Percentiles rank a stretch among this genome's conserved stretches.
Evolutionary conservation across 37 sponge, comb jelly and placozoan genomes (phyloP).

Genomic region (Diacarnus erythraeanus): DNA sequence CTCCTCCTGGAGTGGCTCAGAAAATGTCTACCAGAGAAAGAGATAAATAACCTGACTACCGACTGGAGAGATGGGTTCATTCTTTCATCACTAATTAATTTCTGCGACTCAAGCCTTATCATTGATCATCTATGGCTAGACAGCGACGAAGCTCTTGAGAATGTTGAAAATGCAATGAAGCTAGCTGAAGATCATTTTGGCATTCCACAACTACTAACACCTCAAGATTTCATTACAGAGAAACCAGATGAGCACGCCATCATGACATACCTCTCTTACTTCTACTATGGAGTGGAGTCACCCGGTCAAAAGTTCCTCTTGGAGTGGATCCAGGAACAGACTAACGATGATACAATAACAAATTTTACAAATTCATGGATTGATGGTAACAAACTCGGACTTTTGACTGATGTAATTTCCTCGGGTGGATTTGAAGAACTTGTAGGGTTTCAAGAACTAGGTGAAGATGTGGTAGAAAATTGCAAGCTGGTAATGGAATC

Average conservation of each 20-base stretch:
- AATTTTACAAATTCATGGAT: conserved; percentile 72
- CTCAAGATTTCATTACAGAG: conserved; percentile 47
- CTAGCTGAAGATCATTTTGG: conserved; percentile 69
- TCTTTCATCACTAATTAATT: conserved; percentile 69
- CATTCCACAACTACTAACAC: conserved; percentile 54
- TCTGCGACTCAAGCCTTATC: conserved; percentile 63
- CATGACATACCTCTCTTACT: conserved; percentile 85
- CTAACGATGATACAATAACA: conserved; percentile 49
- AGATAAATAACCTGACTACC: conserved; percentile 63
- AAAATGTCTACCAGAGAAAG: conserved; percentile 40
- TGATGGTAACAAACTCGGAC: conserved; percentile 63
- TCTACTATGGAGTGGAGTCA: conserved; percentile 66
- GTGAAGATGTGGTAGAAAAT: conserved; percentile 57
- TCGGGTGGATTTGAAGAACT: conserved; percentile 25
- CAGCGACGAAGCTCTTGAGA: conserved; percentile 41
- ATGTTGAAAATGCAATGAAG: conserved; percentile 53
- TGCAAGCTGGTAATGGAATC: conserved; percentile 70
- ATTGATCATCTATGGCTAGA: conserved; percentile 53
- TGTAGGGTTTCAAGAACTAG: background rate
- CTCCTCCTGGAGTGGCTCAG: conserved; percentile 68
- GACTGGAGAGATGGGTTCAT: conserved; percentile 73
- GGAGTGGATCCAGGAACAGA: conserved; percentile 71
- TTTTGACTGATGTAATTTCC: conserved; percentile 47
- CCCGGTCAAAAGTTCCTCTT: conserved; percentile 58
- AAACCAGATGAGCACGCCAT: conserved; percentile 74